These are phyloP conservation scores for Epinotia ramella DNA, from an alignment of 2,888 invertebrate species.

Conservation along the genomic window DNA sequence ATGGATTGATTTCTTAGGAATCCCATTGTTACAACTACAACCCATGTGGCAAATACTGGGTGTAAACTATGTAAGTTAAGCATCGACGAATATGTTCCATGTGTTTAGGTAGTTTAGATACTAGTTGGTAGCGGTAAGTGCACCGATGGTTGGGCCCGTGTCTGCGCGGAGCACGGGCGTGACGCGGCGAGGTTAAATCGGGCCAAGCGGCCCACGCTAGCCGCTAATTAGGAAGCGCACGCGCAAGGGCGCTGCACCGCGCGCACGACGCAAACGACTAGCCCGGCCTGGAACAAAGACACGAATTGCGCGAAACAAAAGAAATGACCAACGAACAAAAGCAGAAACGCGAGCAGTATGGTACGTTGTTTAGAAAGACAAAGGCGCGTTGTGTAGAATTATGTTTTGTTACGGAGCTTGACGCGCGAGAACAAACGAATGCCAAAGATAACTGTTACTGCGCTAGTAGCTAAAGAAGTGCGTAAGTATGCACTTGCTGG, in stretches of 20 bases:
- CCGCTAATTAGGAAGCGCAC: constrained; percentile 81
- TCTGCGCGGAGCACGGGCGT: constrained; percentile 57
- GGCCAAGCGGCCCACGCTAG: constrained; percentile 71
- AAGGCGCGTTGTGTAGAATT: constrained; percentile 69
- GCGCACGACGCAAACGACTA: constrained; percentile 60
- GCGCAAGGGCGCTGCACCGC: constrained; percentile 78
- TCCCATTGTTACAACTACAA: background rate
- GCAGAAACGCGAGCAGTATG: constrained; percentile 60
- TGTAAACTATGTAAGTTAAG: background rate
- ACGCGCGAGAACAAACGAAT: constrained; percentile 53
- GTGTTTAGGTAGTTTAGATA: too few relatives aligned
- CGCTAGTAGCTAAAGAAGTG: constrained; percentile 27
- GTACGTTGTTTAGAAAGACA: constrained; percentile 66
- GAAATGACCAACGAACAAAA: constrained; percentile 67
- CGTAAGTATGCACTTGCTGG: constrained; percentile 33
- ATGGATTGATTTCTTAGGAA: background rate
- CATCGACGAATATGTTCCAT: too few relatives aligned
- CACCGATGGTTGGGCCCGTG: constrained; percentile 28
- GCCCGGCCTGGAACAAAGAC: constrained; percentile 61
- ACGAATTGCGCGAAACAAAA: constrained; percentile 55
- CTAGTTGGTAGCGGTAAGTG: constrained; percentile 31
- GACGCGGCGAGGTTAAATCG: constrained; percentile 76
- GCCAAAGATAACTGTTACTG: constrained; percentile 36
- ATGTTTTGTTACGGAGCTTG: constrained; percentile 64
- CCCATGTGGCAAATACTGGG: background rate